Evolutionary conservation across 2,113 vertebrate genomes (phyloP), one percentile per base, ranked within the genome.

Genomic region (Catharus fuscescens): DNA sequence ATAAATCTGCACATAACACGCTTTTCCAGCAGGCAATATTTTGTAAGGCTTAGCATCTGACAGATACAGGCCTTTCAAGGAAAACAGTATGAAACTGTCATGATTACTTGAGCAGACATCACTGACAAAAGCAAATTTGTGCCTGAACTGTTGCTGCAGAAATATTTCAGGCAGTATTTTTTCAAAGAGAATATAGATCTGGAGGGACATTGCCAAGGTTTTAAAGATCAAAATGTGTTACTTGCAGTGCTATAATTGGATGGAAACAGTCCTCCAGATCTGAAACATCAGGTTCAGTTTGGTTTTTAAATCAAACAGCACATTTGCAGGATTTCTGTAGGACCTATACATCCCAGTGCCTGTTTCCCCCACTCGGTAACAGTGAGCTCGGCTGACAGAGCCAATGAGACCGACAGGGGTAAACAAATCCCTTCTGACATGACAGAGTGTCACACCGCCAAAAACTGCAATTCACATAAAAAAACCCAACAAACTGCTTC

Each of bases 61-160:
- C 93, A 96, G 92, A 94, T 81, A 92, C 96, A 97, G 94, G 82
- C 96, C 93, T 76, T 94, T 95, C 91, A 86, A 90, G 71, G 94
- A 80, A 89, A 97, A 86, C 79, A 95, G 95, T 86, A 96, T 44
- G 96, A 97, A 95, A 89, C 94, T 91, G 91, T 94, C 92, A 60
- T 26, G 69, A 90, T 88, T 84, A 79, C 69, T 93, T 78, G 90
- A 96, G 83, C 91, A 96, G 92, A 91, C 93, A 88, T 73, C 54
- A 66, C 88, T 95, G 79, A 73, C 92, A 96, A 96, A 81, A 52
- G 91, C 90, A 95, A 96, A 92, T 82, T 48, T 96, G 83, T 92
- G 89, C 96, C 94, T 82, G 86, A 69, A 78, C 77, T 91, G 92
- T 66, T 94, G 90, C 84, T 89, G 78, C 38, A 92, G 92, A 96